Base-by-base conservation (phyloP, 2,888 invertebrate species). In the Linyphia triangularis region DNA sequence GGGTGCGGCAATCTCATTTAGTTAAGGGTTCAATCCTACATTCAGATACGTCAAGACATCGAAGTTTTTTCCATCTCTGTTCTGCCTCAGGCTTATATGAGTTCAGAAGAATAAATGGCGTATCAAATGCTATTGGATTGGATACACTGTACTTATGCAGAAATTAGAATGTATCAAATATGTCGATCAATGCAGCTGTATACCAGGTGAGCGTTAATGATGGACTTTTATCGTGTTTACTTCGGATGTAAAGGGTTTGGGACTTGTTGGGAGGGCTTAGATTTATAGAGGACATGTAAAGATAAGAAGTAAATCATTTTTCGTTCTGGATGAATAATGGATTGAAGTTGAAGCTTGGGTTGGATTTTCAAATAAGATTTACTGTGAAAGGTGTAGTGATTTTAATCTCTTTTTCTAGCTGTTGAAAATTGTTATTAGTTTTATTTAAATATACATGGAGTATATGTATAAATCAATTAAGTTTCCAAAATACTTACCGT, bases 181-280 rank as follows among this genome's bases (percentile, higher is more conserved):
- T 78, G 78, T 78, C 67, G 43, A 78, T 78, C 78, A 78, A 43
- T 9, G 24, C 78, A 67, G 65, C 78, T 78, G 78, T 37, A 40
- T 40, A 19, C 65, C 78, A 65, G 67, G 40, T 61, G 63, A 77
- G 10, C 16, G 61, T 22, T 67, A 65, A 51, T 40, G 37, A 13
- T 16, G 63, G 63, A 51, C 24, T 61, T 24, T 61, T 61, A 61
- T 77, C 61, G 61, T 77, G 75, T 77, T 77, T 59, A 61, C 73
- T 73, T 26, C 61, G 30, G 67, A 77, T 77, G 43, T 70, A 26
- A 24, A 43, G 43, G 24, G 24, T 6, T 26, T 70, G 16, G 30
- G 26, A 16, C 70, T 40, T 70, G 70, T 40, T 70, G 4, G n/a
- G 70, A 26, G 40, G 70, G 30, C 70, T 37, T 10, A 43, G 40